Base-by-base conservation (phyloP, 1,140 invertebrate genomes). In the Dreissena polymorpha region DNA sequence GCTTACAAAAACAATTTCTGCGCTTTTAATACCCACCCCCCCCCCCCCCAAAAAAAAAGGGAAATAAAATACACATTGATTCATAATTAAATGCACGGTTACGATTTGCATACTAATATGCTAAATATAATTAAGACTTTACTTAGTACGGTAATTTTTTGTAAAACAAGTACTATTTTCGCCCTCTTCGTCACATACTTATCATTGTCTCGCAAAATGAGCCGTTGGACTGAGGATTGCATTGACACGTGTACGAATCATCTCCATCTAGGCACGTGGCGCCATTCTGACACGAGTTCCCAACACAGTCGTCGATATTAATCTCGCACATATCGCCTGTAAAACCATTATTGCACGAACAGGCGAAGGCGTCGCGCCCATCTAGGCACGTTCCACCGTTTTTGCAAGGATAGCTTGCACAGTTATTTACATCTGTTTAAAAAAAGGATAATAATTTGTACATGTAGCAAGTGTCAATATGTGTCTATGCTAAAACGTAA, bases 331-430 rank as follows among this genome's bases (percentile, higher is more conserved):
- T 95, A 86, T 95, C 94, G 75, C 98, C 98, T 5, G 96, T 97
- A 92, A 98, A 99, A 57, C 98, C 98, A 87, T 97, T 97, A 3
- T 97, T 96, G 83, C 87, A 88, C 12, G 60, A 12, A 77, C 86
- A 88, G 57, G 10, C 60, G 70, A 86, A 88, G 14, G 55, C 65
- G 12, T 27, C 69, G 75, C 98, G 94, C 83, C 95, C 93, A 92
- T 99, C 97, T 25, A 96, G 95, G 91, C 98, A 99, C 79, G 96
- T 96, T 0, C 97, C 98, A 27, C 96, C 96, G 92, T 99, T 99
- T 84, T 96, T 94, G 89, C 98, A 99, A 0, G 98, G 97, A 82
- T 95, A 94, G 23, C 93, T 94, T 10, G 21, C 93, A 92, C 98
- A 99, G 88, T 99, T 97, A 90, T 99, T 96, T 21, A 98, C 96